Conservation (phyloP, 2,113 vertebrate genomes). For the Falcunculus frontatus region DNA sequence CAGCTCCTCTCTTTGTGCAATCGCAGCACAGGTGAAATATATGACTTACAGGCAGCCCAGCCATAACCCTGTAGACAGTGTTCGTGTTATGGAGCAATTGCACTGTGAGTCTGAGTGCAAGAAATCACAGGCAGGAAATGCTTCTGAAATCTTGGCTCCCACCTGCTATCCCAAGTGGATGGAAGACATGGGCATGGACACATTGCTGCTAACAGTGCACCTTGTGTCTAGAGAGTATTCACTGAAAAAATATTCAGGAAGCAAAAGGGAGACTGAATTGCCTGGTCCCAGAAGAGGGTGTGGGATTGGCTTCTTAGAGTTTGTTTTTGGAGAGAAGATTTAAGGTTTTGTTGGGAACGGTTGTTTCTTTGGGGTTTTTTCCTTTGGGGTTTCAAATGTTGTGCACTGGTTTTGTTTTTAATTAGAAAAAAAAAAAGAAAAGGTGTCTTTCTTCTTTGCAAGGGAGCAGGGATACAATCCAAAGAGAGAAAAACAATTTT, state of each 20-base stretch:
- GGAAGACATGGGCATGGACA: neutral
- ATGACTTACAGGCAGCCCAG: neutral
- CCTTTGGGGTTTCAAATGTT: neutral
- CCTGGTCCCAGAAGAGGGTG: neutral
- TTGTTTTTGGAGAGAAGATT: no score
- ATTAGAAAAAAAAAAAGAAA: neutral
- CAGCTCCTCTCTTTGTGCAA: neutral
- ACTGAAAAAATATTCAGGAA: neutral
- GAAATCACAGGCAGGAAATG: neutral
- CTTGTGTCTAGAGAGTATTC: neutral
- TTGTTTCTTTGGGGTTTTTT: fast-evolving
- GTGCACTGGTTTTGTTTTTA: neutral
- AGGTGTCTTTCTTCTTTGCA: neutral
- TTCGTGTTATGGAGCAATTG: neutral
- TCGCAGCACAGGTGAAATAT: neutral
- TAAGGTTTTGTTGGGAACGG: neutral
- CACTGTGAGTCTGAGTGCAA: neutral
- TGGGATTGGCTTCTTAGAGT: no score
- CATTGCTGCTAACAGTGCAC: neutral
- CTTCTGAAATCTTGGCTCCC: neutral
- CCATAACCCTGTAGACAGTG: neutral
- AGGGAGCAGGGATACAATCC: neutral
- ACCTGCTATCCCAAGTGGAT: fast-evolving
- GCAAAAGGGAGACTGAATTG: neutral
- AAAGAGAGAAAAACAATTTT: neutral